Evolutionary conservation across 1,140 invertebrate genomes (phyloP).

Genomic region (Eurytemora carolleeae): DNA sequence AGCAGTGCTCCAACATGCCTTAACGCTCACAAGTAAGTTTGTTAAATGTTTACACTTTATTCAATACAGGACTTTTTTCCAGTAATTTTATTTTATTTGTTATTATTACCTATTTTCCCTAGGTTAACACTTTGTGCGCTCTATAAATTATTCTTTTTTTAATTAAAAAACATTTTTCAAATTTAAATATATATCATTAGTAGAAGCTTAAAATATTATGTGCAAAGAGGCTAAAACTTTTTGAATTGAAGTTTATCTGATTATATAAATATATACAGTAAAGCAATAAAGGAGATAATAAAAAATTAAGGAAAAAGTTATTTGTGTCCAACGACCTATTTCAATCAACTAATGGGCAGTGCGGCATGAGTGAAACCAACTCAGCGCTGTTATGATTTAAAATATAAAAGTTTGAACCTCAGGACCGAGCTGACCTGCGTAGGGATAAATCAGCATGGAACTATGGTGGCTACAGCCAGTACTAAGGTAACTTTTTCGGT

Average conservation of each 20-base stretch:
- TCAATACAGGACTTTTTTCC: too few species aligned
- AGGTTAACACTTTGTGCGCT: not conserved
- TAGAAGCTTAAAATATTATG: not conserved
- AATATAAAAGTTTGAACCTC: not conserved
- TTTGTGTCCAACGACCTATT: not conserved
- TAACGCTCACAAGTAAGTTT: not conserved
- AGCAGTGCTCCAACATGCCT: not conserved
- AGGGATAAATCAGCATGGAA: not conserved
- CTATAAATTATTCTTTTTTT: not conserved
- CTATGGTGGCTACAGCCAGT: not conserved
- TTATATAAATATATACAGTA: too few species aligned
- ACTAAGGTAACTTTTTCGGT: not conserved
- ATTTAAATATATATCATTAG: not conserved
- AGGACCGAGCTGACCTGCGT: not conserved
- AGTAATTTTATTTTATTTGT: not conserved
- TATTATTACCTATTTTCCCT: not conserved
- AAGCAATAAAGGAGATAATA: not conserved
- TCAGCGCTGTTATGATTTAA: not conserved
- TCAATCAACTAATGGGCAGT: too few species aligned
- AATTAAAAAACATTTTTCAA: not conserved
- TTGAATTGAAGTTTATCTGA: too few species aligned
- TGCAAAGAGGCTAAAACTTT: not conserved
- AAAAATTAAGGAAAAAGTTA: not conserved
- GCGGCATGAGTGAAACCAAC: not conserved
- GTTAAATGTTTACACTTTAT: too few species aligned